phyloP scores from a whole-genome alignment of 2,888 invertebrate species.

The Euzetes globulus region DNA sequence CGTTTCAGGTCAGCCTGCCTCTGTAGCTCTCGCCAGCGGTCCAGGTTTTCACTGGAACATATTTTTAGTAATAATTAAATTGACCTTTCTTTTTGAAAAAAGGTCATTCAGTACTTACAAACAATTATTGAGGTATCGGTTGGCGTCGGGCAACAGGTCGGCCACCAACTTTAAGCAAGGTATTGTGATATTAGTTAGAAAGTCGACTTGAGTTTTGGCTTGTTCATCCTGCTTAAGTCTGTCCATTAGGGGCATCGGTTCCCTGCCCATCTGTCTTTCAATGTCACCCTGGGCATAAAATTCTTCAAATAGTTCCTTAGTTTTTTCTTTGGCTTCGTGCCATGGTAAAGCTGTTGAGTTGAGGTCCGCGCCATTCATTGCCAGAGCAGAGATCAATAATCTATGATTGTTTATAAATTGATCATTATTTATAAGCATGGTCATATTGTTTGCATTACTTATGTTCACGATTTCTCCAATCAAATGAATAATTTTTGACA shows the following conservation, averaged over 20 bases:
- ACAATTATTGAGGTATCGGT: neutral
- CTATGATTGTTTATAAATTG: slow-evolving; percentile 46
- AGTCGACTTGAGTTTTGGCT: slow-evolving; percentile 61
- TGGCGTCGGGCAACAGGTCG: neutral
- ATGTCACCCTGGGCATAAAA: slow-evolving; percentile 70
- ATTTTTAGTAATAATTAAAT: too few species aligned
- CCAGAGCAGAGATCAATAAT: slow-evolving; percentile 62
- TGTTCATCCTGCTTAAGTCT: slow-evolving; percentile 64
- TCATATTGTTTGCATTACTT: too few species aligned
- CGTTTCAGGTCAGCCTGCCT: neutral
- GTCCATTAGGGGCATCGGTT: slow-evolving; percentile 74
- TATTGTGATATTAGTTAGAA: neutral
- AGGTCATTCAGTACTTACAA: neutral
- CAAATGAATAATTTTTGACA: slow-evolving; percentile 55
- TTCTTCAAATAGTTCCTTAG: slow-evolving; percentile 71
- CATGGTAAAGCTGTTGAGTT: slow-evolving; percentile 78
- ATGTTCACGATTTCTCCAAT: slow-evolving; percentile 61
- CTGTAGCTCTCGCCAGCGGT: neutral
- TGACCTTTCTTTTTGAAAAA: too few species aligned
- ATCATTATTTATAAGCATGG: neutral
- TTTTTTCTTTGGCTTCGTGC: slow-evolving; percentile 69
- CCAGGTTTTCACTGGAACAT: neutral
- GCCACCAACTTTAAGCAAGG: neutral
- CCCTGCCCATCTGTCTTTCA: slow-evolving; percentile 59
- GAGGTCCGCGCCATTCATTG: slow-evolving; percentile 75